Conservation (phyloP, 2,888 invertebrate species). For the Drosophila seclusa region DNA sequence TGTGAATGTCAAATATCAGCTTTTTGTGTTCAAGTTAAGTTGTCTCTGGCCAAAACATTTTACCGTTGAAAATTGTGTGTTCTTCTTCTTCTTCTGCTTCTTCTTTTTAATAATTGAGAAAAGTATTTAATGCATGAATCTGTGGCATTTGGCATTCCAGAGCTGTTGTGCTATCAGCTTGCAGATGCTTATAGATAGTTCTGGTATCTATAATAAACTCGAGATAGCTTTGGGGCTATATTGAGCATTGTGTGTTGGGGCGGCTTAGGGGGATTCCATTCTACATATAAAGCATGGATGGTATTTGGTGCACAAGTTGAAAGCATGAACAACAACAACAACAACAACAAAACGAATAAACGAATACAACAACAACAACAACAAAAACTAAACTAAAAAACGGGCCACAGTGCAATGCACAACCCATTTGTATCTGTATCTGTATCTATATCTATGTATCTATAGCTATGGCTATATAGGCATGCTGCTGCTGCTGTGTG, state of each 20-base stretch:
- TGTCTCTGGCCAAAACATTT: neutral
- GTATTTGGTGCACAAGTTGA: constrained; percentile 71
- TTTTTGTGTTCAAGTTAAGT: neutral
- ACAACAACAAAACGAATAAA: neutral
- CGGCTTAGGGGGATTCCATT: constrained; percentile 14
- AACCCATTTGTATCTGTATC: constrained; percentile 36
- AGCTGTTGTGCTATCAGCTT: neutral
- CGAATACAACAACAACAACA: neutral
- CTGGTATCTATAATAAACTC: neutral
- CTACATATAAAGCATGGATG: constrained; percentile 45
- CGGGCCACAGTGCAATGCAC: constrained; percentile 45
- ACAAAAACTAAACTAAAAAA: constrained; percentile 14
- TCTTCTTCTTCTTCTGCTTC: too few species aligned
- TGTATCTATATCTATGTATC: constrained; percentile 27
- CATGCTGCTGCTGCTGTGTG: constrained; percentile 15
- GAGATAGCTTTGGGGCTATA: constrained; percentile 6
- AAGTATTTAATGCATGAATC: neutral
- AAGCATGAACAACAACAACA: constrained; percentile 13
- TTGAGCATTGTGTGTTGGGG: neutral
- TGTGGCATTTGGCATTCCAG: neutral
- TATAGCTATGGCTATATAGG: constrained; percentile 15
- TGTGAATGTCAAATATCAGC: neutral
- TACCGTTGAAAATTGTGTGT: neutral
- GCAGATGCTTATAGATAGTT: neutral
- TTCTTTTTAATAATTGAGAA: neutral